A percentile compares a stretch with the other conserved stretches of the same genome.
These are phyloP conservation scores for Crotalus viridis DNA, from an alignment of 2,113 vertebrate species.

Conservation along the genomic window DNA sequence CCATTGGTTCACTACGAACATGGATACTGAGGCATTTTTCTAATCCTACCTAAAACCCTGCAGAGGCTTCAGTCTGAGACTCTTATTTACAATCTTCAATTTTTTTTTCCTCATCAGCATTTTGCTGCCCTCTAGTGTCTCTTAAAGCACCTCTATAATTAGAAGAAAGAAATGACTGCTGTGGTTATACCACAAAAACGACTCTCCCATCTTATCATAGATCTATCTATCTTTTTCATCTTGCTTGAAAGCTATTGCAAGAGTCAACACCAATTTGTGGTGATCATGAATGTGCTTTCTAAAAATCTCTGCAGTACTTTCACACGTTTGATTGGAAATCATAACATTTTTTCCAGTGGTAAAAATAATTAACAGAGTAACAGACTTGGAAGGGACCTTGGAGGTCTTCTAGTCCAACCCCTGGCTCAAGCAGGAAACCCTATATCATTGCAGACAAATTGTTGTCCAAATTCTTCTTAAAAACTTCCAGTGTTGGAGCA, in stretches of 20 bases:
- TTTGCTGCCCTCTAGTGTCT: conserved; percentile 13
- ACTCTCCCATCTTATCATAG: neutral
- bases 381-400: too few species aligned
- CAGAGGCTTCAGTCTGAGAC: neutral
- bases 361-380: neutral
- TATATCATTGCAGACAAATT: too few species aligned
- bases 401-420: too few species aligned
- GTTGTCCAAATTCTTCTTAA: too few species aligned
- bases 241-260: neutral
- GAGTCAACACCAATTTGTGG: too few species aligned
- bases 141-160: neutral
- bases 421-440: too few species aligned
- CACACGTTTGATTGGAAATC: neutral
- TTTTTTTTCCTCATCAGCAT: too few species aligned
- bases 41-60: neutral
- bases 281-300: neutral
- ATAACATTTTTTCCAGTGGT: neutral
- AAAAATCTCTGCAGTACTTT: neutral
- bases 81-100: neutral
- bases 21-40: neutral
- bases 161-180: neutral
- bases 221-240: neutral
- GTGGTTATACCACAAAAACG: neutral
- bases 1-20: neutral
- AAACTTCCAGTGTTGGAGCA: too few species aligned